phyloP scores from a whole-genome alignment of 1,140 invertebrate genomes.

The Magallana angulata region DNA sequence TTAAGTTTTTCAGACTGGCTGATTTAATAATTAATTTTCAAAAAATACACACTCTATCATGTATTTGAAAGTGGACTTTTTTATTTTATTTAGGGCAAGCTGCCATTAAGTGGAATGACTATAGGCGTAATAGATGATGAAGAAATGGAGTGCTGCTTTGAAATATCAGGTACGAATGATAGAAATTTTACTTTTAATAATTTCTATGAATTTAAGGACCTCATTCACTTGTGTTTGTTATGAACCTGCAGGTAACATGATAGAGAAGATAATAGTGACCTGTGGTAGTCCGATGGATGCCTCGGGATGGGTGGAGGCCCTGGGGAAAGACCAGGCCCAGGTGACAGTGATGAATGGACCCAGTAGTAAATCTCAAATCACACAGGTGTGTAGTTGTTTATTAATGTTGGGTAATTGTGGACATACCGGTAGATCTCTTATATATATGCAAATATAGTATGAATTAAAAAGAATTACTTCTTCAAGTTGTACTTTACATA shows the following conservation, averaged over 20 bases:
- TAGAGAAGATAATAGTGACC: conserved; percentile 91
- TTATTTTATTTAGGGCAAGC: conserved; percentile 87
- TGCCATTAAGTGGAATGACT: conserved; percentile 91
- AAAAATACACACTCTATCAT: too few species aligned
- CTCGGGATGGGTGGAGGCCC: conserved; percentile 89
- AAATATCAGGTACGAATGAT: conserved; percentile 86
- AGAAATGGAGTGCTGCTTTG: conserved; percentile 91
- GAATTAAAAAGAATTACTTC: too few species aligned
- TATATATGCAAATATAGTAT: too few species aligned
- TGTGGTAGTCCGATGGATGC: conserved; percentile 92
- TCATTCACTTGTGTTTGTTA: background rate
- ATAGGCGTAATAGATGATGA: conserved; percentile 88
- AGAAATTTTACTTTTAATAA: background rate
- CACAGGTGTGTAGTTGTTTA: background rate
- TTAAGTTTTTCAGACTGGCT: too few species aligned
- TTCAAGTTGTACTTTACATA: too few species aligned
- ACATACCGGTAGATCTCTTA: too few species aligned
- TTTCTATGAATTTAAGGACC: background rate
- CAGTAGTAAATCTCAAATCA: background rate
- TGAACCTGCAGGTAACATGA: conserved; percentile 87
- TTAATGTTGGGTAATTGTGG: too few species aligned
- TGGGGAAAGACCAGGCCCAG: conserved; percentile 41
- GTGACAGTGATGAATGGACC: conserved; percentile 29
- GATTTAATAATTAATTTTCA: too few species aligned
- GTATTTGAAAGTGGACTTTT: background rate